A percentile compares a stretch with the other conserved stretches of the same genome.
Conservation (phyloP, 1,140 invertebrate species). For the Bactericera cockerelli region DNA sequence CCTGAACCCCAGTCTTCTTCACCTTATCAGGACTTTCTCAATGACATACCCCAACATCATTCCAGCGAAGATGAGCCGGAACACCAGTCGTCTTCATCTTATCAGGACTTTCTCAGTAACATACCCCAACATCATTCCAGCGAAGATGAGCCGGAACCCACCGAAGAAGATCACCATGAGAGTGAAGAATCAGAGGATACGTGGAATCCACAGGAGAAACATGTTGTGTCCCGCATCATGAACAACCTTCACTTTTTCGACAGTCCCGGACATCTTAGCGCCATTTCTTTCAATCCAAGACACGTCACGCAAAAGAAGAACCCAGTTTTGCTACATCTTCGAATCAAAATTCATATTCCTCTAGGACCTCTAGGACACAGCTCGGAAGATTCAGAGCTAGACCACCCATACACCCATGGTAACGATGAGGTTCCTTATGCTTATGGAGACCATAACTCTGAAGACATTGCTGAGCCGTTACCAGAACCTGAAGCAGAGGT, state of each 20-base stretch:
- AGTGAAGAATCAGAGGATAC: neutral
- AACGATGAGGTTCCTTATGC: too few species aligned
- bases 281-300: constrained; percentile 6
- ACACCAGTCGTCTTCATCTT: neutral
- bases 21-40: neutral
- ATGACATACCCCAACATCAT: too few species aligned
- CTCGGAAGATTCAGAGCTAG: too few species aligned
- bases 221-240: neutral
- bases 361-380: too few species aligned
- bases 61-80: neutral
- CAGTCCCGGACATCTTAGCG: neutral
- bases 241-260: neutral
- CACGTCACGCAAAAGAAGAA: neutral
- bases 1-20: neutral
- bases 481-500: too few species aligned
- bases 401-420: too few species aligned
- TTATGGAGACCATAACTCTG: too few species aligned
- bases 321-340: neutral
- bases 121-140: too few species aligned
- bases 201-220: neutral
- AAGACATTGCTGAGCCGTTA: too few species aligned
- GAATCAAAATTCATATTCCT: neutral
- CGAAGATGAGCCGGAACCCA: neutral
- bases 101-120: neutral
- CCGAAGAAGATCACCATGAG: neutral